These are phyloP conservation scores for Nipponacmea schrenckii DNA, from an alignment of 2,888 invertebrate genomes.

Conservation along the genomic window DNA sequence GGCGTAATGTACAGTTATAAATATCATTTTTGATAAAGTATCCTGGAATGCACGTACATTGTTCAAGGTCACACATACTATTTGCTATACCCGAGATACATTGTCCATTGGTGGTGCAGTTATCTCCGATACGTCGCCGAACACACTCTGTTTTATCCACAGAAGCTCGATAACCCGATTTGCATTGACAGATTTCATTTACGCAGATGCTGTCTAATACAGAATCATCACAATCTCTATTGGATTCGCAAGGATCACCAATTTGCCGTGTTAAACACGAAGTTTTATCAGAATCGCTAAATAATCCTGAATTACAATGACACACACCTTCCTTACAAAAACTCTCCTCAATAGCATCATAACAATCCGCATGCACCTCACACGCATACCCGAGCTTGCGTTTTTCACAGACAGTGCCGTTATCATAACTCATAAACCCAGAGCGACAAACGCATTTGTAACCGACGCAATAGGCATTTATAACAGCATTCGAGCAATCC, in stretches of 20 bases:
- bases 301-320: neutral
- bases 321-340: neutral
- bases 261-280: slow-evolving; percentile 19
- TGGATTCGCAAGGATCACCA: slow-evolving; percentile 19
- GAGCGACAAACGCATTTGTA: neutral
- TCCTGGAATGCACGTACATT: neutral
- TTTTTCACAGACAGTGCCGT: neutral
- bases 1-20: slow-evolving; percentile 4
- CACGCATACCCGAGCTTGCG: neutral
- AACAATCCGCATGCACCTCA: neutral
- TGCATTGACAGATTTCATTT: slow-evolving; percentile 4
- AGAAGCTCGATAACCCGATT: slow-evolving; percentile 7
- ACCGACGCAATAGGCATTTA: neutral
- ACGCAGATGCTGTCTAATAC: slow-evolving; percentile 4
- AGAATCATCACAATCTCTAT: slow-evolving; percentile 17
- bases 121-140: neutral
- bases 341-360: neutral
- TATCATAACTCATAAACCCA: neutral
- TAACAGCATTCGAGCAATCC: neutral
- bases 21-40: neutral
- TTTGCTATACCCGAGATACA: neutral
- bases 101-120: neutral
- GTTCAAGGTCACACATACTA: neutral
- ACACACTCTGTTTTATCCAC: slow-evolving; percentile 6
- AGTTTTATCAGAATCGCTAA: neutral